Percentiles rank a stretch among this genome's conserved stretches.
Conservation (phyloP, 2,113 vertebrate genomes). For the Corythornis vintsioides region DNA sequence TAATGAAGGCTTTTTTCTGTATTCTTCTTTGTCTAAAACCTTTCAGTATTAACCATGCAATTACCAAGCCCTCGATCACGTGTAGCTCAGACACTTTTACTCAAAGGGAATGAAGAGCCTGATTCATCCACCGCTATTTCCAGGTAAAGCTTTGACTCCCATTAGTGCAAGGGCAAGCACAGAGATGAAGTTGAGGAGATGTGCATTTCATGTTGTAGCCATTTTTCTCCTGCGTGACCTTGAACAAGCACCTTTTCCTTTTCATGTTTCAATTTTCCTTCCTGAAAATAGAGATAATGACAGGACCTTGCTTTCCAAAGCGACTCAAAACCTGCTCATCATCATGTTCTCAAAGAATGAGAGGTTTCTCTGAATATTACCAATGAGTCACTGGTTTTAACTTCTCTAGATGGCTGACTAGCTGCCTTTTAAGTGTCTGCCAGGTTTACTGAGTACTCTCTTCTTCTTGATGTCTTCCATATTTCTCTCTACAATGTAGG, state of each 20-base stretch:
- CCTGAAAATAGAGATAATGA: background rate
- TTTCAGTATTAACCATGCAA: background rate
- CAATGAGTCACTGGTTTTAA: background rate
- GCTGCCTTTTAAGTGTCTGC: background rate
- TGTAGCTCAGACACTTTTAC: background rate
- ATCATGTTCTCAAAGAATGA: background rate
- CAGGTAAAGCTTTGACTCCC: background rate
- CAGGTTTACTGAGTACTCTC: background rate
- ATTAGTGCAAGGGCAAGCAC: background rate
- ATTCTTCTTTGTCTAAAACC: background rate
- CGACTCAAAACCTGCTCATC: background rate
- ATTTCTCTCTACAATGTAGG: background rate
- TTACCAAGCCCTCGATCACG: background rate
- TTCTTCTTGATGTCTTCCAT: background rate
- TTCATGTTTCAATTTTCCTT: background rate
- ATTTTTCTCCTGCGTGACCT: background rate
- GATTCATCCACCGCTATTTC: background rate
- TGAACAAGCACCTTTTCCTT: background rate
- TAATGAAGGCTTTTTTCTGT: conserved; percentile 24
- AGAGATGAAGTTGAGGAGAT: background rate
- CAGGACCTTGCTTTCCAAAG: background rate
- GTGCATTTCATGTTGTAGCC: background rate
- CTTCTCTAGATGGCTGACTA: background rate
- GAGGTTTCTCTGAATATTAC: background rate
- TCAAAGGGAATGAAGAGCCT: background rate